Base-by-base conservation (phyloP, 2,888 invertebrate genomes). In the Meta bourneti region DNA sequence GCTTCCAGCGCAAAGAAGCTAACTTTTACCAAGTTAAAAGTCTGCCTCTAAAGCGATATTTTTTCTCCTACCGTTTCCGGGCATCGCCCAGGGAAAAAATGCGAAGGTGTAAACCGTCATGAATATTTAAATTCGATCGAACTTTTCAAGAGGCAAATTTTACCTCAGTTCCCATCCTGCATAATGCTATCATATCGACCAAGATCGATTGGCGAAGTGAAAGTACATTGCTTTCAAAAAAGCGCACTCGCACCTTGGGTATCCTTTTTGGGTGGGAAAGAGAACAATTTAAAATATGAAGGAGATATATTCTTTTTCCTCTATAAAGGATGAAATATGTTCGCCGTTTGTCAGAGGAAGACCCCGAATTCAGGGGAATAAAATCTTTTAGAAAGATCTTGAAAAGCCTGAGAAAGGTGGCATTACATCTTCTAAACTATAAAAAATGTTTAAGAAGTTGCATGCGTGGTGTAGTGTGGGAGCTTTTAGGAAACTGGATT, bases 81-180 rank as follows among this genome's bases (percentile, higher is more conserved):
- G 34, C 1, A 34, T 34, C 61, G 61, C 61, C 9, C 34, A 34
- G 71, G 20, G 51, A 49, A 81, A 61, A 81, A 69, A 20, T n/a
- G 6, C 48, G n/a, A 69, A 81, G 77, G 70, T 71, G 86, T 51
- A 86, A 86, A 78, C 69, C 77, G 19, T 86, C 87, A 87, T 87
- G 87, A 87, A 87, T 87, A 87, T 87, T 87, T 72, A 80, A 87
- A 72, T 79, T 52, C 78, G 52, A 87, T 87, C 87, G 79, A 86
- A 80, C 54, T 79, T 72, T n/a, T 72, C 34, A 8, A 13, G 79
- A 51, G 54, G 79, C 87, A 87, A 87, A 87, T 80, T 87, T 80
- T 74, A 19, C 74, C 61, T 61, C 77, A 51, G 51, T 69, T 70
- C 77, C 51, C 61, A 77, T 78, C 70, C 54, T 72, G 72, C 54